Base-by-base conservation (phyloP, 2,797 vertebrate genomes). In the Mareca penelope region DNA sequence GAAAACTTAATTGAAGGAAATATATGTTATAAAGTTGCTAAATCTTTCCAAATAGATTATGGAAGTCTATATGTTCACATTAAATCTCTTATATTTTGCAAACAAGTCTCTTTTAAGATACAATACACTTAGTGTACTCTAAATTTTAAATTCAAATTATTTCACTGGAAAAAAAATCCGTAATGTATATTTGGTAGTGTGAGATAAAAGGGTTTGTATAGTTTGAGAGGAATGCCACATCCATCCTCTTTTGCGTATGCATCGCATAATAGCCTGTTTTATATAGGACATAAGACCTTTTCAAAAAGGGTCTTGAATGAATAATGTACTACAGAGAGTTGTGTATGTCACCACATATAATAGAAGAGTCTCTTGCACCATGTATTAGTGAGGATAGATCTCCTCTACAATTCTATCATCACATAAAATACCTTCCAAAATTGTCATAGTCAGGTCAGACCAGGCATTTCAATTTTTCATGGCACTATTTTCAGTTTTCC, bases 221-320 rank as follows among this genome's bases (percentile, higher is more conserved):
- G 89, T 92, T 92, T 72, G 73, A 91, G 90, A 70, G 52, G 82
- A 88, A 94, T 95, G 94, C 81, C 92, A 95, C 85, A 94, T 96
- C 94, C 89, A 94, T 95, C 85, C 94, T 96, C 82, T 92, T 96
- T 92, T 96, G 71, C 48, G 40, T 91, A 95, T 96, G 96, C 94
- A 96, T 84, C 92, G 68, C 87, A 94, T 95, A 96, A 94, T 91
- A 94, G 95, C 77, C 91, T 88, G 89, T 81, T 96, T 96, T 96
- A 96, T 92, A 96, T 79, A 95, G 94, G 94, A 89, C 95, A 91
- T 89, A 88, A 95, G 94, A 95, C 93, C 94, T 96, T 95, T 96
- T 86, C 91, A 89, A 10, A 92, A 91, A 89, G 91, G 89, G 94
- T 89, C 87, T 37, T 52, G 91, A 92, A 96, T 94, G 91, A 96